A percentile compares a stretch with the other conserved stretches of the same genome.
These are phyloP conservation scores for Rhabdomys pumilio DNA, from an alignment of 2,797 vertebrate genomes.

Conservation along the genomic window DNA sequence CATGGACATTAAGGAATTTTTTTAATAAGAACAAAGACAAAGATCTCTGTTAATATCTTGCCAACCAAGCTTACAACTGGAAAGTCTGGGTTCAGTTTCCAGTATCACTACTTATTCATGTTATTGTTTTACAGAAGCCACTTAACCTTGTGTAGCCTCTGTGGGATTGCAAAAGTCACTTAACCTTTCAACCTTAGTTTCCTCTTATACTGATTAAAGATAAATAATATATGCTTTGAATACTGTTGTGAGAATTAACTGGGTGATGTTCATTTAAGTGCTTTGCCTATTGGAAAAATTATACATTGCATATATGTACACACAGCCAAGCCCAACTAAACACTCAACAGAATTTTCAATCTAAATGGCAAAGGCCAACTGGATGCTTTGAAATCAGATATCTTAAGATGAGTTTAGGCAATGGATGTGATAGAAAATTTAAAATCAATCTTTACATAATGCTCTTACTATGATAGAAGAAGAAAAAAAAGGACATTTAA, in stretches of 20 bases:
- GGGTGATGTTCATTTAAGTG: constrained; percentile 32
- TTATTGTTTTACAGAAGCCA: constrained; percentile 54
- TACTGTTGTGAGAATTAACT: constrained; percentile 65
- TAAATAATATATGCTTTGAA: constrained; percentile 74
- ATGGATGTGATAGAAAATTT: not conserved
- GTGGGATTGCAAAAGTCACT: constrained; percentile 73
- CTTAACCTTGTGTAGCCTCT: constrained; percentile 65
- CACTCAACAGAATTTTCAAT: not conserved
- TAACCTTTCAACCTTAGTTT: constrained; percentile 76
- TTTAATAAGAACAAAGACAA: not conserved
- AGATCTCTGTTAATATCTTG: constrained; percentile 24
- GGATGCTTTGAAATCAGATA: constrained; percentile 13
- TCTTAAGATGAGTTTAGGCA: not conserved
- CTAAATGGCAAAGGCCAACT: not conserved
- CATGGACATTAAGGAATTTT: constrained; percentile 24
- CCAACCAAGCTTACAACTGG: constrained; percentile 47
- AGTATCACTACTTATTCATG: constrained; percentile 65
- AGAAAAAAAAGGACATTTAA: not conserved
- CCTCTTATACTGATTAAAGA: constrained; percentile 77
- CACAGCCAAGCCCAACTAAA: not conserved
- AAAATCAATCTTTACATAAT: constrained; percentile 1
- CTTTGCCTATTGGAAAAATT: constrained; percentile 19
- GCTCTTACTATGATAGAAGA: not conserved
- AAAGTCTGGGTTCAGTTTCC: constrained; percentile 73
- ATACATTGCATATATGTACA: not conserved